Percentiles rank a stretch among this genome's conserved stretches.
phyloP scores from a whole-genome alignment of 1,140 invertebrate species.

The Pinna nobilis region DNA sequence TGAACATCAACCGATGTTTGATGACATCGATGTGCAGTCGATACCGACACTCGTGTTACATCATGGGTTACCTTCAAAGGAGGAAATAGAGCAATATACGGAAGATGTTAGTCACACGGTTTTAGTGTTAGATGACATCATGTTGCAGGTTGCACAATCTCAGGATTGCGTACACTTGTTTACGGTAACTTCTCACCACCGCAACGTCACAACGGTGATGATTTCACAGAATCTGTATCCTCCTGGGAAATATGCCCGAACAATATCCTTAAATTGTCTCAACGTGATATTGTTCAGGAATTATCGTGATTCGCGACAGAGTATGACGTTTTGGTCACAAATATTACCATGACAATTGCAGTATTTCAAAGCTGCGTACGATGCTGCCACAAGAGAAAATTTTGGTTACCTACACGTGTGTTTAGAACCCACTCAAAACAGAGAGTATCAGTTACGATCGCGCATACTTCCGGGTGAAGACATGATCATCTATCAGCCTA shows the following conservation, averaged over 20 bases:
- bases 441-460: constrained; percentile 28
- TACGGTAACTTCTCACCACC: constrained; percentile 26
- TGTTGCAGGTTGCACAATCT: constrained; percentile 1
- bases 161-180: constrained; percentile 12
- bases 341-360: constrained; percentile 1
- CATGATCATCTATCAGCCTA: constrained; percentile 21
- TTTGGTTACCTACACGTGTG: constrained; percentile 32
- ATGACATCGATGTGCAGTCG: constrained; percentile 28
- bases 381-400: constrained; percentile 8
- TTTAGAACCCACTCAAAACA: constrained; percentile 21
- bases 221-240: constrained; percentile 33
- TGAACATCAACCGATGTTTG: constrained; percentile 31
- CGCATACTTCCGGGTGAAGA: constrained; percentile 31
- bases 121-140: constrained; percentile 12
- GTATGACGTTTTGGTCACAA: constrained; percentile 26
- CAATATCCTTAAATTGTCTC: constrained; percentile 32
- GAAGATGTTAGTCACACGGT: constrained; percentile 5
- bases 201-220: not conserved
- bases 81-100: constrained; percentile 17
- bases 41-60: constrained; percentile 15
- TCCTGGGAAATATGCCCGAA: constrained; percentile 30
- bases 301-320: constrained; percentile 31
- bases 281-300: constrained; percentile 37
- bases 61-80: constrained; percentile 25
- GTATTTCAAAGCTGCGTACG: constrained; percentile 26